Percentiles rank a stretch among this genome's conserved stretches.
phyloP scores from a whole-genome alignment of 2,888 invertebrate species.

The Siphlonurus alternatus region DNA sequence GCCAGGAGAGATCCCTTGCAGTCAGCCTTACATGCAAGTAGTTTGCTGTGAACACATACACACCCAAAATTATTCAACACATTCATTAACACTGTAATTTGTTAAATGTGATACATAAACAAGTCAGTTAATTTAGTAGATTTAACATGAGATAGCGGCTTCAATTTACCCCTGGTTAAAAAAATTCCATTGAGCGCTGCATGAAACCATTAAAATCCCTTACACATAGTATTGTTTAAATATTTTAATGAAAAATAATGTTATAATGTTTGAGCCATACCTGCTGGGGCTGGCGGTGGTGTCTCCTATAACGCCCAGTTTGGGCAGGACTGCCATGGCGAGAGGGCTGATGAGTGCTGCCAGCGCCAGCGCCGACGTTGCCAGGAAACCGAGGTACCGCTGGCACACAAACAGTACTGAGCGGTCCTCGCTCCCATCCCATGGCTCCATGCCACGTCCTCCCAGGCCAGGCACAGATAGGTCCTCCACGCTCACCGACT shows the following conservation, averaged over 20 bases:
- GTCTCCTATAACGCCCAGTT: slow-evolving; percentile 36
- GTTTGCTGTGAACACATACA: slow-evolving; percentile 17
- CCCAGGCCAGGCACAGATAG: slow-evolving; percentile 22
- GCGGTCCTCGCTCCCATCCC: slow-evolving; percentile 23
- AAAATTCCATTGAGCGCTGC: no score
- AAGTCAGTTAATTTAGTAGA: no score
- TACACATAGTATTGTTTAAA: no score
- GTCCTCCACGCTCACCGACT: slow-evolving; percentile 86
- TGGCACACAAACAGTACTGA: slow-evolving; percentile 52
- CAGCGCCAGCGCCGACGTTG: slow-evolving; percentile 62
- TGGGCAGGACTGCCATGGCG: slow-evolving; percentile 87
- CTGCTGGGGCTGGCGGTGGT: slow-evolving; percentile 12
- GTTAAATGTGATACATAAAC: no score
- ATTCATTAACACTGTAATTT: no score
- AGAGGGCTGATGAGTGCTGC: slow-evolving; percentile 82
- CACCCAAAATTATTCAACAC: no score
- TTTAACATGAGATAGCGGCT: no score
- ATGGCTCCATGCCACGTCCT: slow-evolving; percentile 38
- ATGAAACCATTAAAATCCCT: no score
- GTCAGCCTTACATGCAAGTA: slow-evolving; percentile 76
- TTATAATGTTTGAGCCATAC: neutral
- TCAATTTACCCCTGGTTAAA: no score
- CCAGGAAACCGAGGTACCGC: slow-evolving; percentile 63
- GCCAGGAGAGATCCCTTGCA: slow-evolving; percentile 88
- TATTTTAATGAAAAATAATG: neutral